Evolutionary conservation across 2,113 vertebrate genomes (phyloP), one percentile per base, ranked within the genome.

Genomic region (Egretta garzetta): DNA sequence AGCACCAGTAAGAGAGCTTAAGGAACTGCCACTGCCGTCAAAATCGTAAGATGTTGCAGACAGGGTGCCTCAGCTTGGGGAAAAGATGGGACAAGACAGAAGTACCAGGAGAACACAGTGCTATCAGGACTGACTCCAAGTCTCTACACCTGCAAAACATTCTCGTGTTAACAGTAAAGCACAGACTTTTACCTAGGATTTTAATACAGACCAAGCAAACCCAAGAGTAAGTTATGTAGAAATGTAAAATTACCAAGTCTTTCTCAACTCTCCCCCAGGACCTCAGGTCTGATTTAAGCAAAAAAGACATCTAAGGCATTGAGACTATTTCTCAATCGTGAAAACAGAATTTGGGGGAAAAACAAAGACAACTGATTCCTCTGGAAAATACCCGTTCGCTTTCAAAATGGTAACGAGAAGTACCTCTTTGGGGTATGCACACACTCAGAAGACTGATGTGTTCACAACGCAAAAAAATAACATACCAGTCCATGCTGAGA

Each of bases 1-100:
- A 94, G 62, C 87, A 88, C n/a, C 66, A 86, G 73, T 72, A 66
- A 93, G 70, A 8, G 2, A 92, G n/a, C 59, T 75, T 71, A 75
- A 81, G 71, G 59, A 79, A 37, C 66, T 80, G 73, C 55, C 47
- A 37, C 35, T 59, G 21, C 53, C 49, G 60, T 91, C 85, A 81
- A 95, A 97, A 94, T 91, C 96, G 56, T 76, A 94, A 84, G 84
- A 75, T 88, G 90, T 64, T 90, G 90, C 90, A 96, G 94, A 93
- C 90, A 95, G 63, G 3, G 30, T 94, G 92, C 90, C 77, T 95
- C 74, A 59, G 85, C 74, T 79, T 8, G 3, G 60, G 77, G 76
- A 79, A 91, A 63, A 83, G 88, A 90, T 74, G 89, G 72, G 64
- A 82, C 66, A 67, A 87, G 90, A 95, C 79, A 70, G 90, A 83